Base-by-base conservation (phyloP, 2,797 vertebrate genomes). In the Gymnodraco acuticeps region DNA sequence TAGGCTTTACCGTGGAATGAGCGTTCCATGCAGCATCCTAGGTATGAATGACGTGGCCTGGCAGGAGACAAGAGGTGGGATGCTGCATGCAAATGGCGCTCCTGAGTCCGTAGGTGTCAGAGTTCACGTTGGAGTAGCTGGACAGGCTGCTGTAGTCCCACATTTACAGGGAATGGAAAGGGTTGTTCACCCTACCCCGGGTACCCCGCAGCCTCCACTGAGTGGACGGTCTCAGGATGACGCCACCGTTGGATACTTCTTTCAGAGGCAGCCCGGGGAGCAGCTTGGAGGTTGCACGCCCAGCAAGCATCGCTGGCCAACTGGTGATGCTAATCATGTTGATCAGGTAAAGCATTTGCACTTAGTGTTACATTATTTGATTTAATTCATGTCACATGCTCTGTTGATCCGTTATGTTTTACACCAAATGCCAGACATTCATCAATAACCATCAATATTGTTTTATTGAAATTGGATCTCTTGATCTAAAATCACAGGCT, bases 41-140 rank as follows among this genome's bases (percentile, higher is more conserved):
- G 94, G 94, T 90, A 94, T 94, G 95, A 96, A 92, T 95, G 95
- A 96, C 93, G 94, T 94, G 94, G 88, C 88, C 89, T 96, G 95
- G 95, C 94, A 95, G 94, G 95, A 96, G 91, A 92, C 92, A 38
- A 92, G 95, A 92, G 94, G 88, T 81, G 89, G 92, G 90, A 94
- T 95, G 94, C 94, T 95, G 94, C 94, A 87, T 86, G 84, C 90
- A 74, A 94, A 89, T 68, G 80, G 91, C 81, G 93, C 90, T 91
- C 94, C 92, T 90, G 94, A 95, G 80, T 76, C 87, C 5, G 84
- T 84, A 54, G 93, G 83, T 48, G 84, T 94, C 78, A 83, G 92
- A 78, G 81, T 94, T 61, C 93, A 92, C 8, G 89, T 87, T 65
- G 87, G 89, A 45, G 92, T 69, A 56, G 87, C 79, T 38, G 90